These are phyloP conservation scores for Poeciliopsis turrubarensis DNA, from an alignment of 2,113 vertebrate genomes.

Conservation along the genomic window DNA sequence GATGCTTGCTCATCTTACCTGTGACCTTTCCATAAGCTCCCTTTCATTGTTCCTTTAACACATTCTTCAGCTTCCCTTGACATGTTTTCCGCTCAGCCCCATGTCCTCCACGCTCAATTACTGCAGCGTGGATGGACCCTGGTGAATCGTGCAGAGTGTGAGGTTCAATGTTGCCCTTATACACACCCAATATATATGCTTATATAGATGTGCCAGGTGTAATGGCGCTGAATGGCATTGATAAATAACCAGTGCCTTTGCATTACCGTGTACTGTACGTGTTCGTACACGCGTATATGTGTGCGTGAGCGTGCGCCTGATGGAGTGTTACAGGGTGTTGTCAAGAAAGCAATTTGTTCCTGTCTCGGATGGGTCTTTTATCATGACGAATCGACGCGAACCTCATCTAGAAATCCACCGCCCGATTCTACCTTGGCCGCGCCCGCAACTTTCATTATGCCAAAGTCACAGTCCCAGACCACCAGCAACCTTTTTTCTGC, in stretches of 20 bases:
- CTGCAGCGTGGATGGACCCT: constrained; percentile 17
- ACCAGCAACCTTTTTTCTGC: background rate
- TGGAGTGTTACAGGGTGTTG: constrained; percentile 77
- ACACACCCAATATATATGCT: constrained; percentile 50
- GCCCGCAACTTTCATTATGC: constrained; percentile 65
- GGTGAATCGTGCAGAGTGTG: constrained; percentile 31
- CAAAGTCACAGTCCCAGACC: constrained; percentile 63
- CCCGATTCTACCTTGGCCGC: constrained; percentile 40
- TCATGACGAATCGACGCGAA: constrained; percentile 72
- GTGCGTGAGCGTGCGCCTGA: constrained; percentile 52
- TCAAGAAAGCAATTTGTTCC: constrained; percentile 80
- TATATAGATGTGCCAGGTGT: constrained; percentile 56
- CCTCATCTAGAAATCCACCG: constrained; percentile 65
- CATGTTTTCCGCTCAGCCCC: constrained; percentile 6
- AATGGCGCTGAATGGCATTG: constrained; percentile 68
- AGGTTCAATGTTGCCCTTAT: constrained; percentile 25
- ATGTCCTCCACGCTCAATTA: constrained; percentile 24
- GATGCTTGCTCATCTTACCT: constrained; percentile 34
- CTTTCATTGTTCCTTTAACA: constrained; percentile 28
- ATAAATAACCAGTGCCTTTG: constrained; percentile 66
- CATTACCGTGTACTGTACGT: constrained; percentile 13
- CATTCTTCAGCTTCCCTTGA: constrained; percentile 26
- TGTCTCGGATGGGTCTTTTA: constrained; percentile 71
- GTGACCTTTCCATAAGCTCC: constrained; percentile 50
- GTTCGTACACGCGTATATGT: constrained; percentile 13